A percentile compares a stretch with the other conserved stretches of the same genome.
Evolutionary conservation across 2,797 vertebrate genomes (phyloP).

Genomic region (Malurus splendens): DNA sequence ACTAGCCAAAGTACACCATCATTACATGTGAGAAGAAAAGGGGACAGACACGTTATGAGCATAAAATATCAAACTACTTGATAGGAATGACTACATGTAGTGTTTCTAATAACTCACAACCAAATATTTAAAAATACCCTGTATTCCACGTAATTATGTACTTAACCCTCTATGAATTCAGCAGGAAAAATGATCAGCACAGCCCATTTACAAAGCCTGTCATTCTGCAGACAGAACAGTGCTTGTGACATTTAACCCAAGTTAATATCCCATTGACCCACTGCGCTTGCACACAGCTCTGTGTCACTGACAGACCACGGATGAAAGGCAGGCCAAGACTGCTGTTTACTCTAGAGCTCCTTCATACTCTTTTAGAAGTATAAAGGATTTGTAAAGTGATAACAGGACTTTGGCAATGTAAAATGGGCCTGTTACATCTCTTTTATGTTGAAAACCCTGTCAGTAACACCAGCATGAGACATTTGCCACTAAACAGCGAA

Average conservation of each 20-base stretch:
- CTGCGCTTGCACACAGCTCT: neutral
- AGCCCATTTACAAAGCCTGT: neutral
- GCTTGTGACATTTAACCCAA: neutral
- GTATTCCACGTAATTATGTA: neutral
- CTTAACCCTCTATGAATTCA: neutral
- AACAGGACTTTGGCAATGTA: conserved; percentile 22
- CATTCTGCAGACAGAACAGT: neutral
- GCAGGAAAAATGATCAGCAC: neutral
- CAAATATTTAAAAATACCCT: neutral
- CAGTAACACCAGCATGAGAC: neutral
- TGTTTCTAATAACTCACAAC: neutral
- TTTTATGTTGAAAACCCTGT: conserved; percentile 32
- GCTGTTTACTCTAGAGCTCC: conserved; percentile 13
- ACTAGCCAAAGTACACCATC: neutral
- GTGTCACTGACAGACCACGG: neutral
- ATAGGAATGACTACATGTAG: neutral
- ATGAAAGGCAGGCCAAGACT: conserved; percentile 13
- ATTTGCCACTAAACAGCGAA: neutral
- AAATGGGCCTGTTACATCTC: neutral
- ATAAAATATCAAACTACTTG: neutral
- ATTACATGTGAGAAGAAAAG: neutral
- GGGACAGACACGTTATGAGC: neutral
- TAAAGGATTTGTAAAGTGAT: neutral
- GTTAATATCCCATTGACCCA: neutral
- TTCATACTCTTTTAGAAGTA: neutral